Base-by-base conservation (phyloP, 2,113 vertebrate species). In the Isichthys henryi region DNA sequence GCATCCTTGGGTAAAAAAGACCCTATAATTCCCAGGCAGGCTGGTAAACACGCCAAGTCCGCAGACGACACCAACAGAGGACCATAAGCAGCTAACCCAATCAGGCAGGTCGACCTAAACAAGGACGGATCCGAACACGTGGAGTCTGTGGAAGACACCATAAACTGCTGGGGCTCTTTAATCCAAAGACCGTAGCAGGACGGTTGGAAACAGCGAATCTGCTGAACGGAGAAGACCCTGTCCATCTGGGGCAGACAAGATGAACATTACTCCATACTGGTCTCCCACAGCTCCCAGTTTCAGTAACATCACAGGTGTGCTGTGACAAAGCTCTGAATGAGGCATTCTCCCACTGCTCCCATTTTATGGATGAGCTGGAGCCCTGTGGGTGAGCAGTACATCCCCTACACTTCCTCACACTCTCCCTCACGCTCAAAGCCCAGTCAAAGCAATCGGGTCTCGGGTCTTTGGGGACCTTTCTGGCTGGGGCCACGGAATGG, bases 251-350 rank as follows among this genome's bases (percentile, higher is more conserved):
- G 39, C 39, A 39, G 39, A 39, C 39, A 39, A 2, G 1, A 39
- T 1, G 39, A 39, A 39, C 39, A 39, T 39, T 39, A 39, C 39
- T 39, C 39, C 39, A 39, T 39, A 39, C 89, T 89, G 91, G 92
- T 85, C 45, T 27, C 39, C 19, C 45, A 46, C 45, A 43, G 82
- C 82, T 48, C 8, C 39, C 23, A 46, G 82, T 49, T 49, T 46
- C 82, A 49, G 23, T n/a, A 4, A 46, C 15, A 27, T 15, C 62
- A 31, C n/a, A 13, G 62, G 13, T 1, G 43, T 1, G 8, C n/a
- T 11, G 5, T 46, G 43, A 85, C 3, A 2, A 4, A 27, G 43
- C 46, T 11, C 80, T 39, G 7, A 45, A 48, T 3, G 3, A n/a
- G 9, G 5, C 15, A 19, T 39, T 27, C 45, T 27, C 83, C 48